Evolutionary conservation across 2,888 invertebrate genomes (phyloP).

Genomic region (Ischnura elegans): DNA sequence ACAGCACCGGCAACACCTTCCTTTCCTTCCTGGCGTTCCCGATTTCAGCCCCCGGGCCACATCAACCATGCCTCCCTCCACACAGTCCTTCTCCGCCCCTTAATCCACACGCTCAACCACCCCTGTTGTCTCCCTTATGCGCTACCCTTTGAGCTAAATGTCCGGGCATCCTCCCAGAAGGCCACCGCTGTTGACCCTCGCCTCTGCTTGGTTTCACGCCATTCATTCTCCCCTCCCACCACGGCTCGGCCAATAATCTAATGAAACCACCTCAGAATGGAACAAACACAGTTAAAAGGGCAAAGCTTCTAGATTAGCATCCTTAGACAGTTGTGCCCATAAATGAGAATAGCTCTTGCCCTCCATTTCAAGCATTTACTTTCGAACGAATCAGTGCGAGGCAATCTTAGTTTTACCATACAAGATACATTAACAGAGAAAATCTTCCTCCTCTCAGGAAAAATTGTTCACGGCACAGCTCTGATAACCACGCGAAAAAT

Average conservation of each 20-base stretch:
- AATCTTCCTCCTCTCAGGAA: too few relatives aligned
- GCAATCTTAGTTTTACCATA: too few relatives aligned
- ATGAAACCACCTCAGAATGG: not conserved
- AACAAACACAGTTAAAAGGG: not conserved
- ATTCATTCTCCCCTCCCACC: not conserved
- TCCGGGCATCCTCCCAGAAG: not conserved
- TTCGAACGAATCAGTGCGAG: too few relatives aligned
- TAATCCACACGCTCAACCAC: too few relatives aligned
- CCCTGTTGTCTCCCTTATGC: too few relatives aligned
- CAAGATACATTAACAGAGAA: too few relatives aligned
- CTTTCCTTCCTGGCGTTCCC: too few relatives aligned
- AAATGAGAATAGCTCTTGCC: not conserved
- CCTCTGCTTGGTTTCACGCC: not conserved
- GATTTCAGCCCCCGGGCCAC: too few relatives aligned
- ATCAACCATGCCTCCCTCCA: too few relatives aligned
- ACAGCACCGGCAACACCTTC: not conserved
- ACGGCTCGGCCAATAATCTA: not conserved
- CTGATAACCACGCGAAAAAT: too few relatives aligned
- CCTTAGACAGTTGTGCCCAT: not conserved
- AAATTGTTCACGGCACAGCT: too few relatives aligned
- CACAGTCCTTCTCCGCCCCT: too few relatives aligned
- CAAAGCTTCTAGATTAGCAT: not conserved
- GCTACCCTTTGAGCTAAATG: not conserved
- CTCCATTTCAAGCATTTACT: not conserved
- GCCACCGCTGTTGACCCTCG: not conserved